Conservation (phyloP, 1,140 invertebrate species). For the Trachymyrmex cornetzi region DNA sequence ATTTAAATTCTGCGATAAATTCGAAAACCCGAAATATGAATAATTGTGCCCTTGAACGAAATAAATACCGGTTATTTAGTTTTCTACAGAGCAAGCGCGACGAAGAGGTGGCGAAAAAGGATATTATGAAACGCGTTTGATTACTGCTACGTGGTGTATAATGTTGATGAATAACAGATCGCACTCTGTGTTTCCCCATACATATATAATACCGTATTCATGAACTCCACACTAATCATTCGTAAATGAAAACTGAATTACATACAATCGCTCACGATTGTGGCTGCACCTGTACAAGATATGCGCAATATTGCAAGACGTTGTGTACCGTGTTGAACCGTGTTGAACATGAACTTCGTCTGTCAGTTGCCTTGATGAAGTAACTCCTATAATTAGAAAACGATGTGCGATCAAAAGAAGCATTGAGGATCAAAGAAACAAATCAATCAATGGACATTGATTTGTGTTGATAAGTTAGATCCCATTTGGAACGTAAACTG, state of each 20-base stretch:
- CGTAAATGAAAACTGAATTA: constrained; percentile 12
- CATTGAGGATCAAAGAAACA: background rate
- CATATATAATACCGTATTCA: background rate
- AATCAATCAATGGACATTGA: background rate
- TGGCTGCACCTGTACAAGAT: background rate
- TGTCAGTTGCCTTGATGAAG: constrained; percentile 12
- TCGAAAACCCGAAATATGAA: background rate
- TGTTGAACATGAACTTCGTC: constrained; percentile 31
- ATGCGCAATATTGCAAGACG: background rate
- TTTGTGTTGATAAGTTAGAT: background rate
- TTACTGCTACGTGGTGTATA: background rate
- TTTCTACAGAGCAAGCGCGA: too few relatives aligned
- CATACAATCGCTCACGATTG: background rate
- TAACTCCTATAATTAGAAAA: constrained; percentile 8
- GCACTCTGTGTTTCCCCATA: background rate
- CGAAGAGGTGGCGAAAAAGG: background rate
- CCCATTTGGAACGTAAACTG: background rate
- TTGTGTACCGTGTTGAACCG: background rate
- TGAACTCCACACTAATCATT: background rate
- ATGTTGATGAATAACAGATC: background rate
- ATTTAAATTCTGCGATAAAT: background rate
- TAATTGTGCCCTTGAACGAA: background rate
- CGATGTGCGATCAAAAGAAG: background rate
- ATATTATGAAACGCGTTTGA: constrained; percentile 11
- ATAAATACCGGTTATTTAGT: background rate